Percentiles rank a stretch among this genome's conserved stretches.
These are phyloP conservation scores for Chiloscyllium plagiosum DNA, from an alignment of 2,113 vertebrate genomes.

Conservation along the genomic window DNA sequence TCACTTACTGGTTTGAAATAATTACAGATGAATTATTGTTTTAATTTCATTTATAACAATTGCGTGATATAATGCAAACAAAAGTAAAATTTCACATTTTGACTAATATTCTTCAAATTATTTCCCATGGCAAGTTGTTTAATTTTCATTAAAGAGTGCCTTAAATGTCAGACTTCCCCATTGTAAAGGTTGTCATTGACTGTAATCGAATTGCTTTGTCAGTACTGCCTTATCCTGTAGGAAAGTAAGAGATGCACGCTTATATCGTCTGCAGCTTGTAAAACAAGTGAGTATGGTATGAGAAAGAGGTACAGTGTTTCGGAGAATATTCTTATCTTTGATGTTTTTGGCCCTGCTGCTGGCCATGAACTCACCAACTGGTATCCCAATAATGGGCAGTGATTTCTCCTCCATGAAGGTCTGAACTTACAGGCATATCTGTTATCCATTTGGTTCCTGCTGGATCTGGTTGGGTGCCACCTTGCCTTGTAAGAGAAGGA, in stretches of 20 bases:
- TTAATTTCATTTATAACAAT: constrained; percentile 59
- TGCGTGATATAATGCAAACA: constrained; percentile 43
- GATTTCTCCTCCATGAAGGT: background rate
- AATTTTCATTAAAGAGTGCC: background rate
- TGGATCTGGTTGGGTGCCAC: background rate
- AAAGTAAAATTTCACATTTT: constrained; percentile 41
- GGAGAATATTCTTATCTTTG: background rate
- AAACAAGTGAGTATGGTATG: background rate
- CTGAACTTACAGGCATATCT: background rate
- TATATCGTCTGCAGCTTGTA: background rate
- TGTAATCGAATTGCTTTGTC: background rate
- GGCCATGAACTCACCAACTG: no score
- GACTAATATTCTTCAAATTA: background rate
- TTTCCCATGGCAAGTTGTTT: background rate
- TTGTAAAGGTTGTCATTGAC: background rate
- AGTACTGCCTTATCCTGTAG: background rate
- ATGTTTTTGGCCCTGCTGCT: background rate
- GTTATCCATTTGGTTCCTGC: background rate
- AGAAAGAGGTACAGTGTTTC: background rate
- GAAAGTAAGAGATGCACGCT: background rate
- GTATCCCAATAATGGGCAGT: background rate
- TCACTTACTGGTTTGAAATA: constrained; percentile 54
- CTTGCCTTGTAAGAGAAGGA: background rate
- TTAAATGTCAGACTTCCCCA: background rate
- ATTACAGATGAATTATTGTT: constrained; percentile 51